Evolutionary conservation across 2,797 vertebrate genomes (phyloP), one percentile per base, ranked within the genome.

Genomic region (Syndactyla subalaris): DNA sequence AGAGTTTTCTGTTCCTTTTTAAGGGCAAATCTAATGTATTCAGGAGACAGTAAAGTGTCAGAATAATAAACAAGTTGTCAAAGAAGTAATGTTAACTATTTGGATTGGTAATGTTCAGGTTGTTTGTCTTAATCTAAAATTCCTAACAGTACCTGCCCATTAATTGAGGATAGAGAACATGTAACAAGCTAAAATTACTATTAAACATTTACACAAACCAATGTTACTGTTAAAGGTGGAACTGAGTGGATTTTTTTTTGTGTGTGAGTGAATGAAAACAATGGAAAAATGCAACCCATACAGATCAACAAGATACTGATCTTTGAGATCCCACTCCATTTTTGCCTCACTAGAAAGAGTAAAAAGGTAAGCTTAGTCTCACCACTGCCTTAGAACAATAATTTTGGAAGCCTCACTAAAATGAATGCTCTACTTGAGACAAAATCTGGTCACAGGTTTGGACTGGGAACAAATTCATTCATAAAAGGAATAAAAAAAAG

Each of bases 41-140:
- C 51, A 48, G 8, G 32, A 77, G 29, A 70, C 27, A 46, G 12
- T 55, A 76, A 86, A 81, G 26, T 9, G 3, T 38, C 67, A 81
- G 32, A 92, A 85, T 76, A 93, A 82, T 63, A 86, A 87, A 48
- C 22, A 52, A 66, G 14, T 58, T 84, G 41, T 84, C 66, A 79
- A 59, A 90, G 22, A 68, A 61, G 24, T 11, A 91, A 58, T 62
- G 58, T 79, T 70, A 51, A 26, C 30, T 62, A 32, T 82, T 73
- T 85, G 67, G 22, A 82, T 38, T 92, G n/a, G n/a, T 23, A 79
- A 82, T 6, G 13, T 89, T 52, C 7, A 52, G 29, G 27, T 26
- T 78, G 12, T 81, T 93, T 84, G 16, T 86, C 66, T 70, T 88
- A n/a, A 88, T 88, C n/a, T 93, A 70, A 89, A 89, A 92, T 87